Percentiles rank a stretch among this genome's conserved stretches.
phyloP scores from a whole-genome alignment of 2,797 vertebrate species.

The Martes flavigula region DNA sequence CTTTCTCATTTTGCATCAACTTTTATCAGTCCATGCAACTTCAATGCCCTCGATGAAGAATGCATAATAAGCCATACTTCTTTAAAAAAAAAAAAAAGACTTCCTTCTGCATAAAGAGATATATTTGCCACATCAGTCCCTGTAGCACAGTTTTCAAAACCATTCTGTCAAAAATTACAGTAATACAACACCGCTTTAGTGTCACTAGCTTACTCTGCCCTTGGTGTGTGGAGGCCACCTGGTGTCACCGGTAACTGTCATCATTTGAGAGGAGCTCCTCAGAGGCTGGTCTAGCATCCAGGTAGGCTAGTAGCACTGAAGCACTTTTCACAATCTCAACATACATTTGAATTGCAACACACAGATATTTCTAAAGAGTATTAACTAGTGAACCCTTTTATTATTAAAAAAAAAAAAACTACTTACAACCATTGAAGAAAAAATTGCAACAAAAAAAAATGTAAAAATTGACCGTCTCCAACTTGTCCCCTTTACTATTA shows the following conservation, averaged over 20 bases:
- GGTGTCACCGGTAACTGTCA: constrained; percentile 78
- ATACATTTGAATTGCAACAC: constrained; percentile 91
- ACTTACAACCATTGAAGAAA: constrained; percentile 89
- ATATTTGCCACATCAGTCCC: constrained; percentile 90
- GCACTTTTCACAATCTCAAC: constrained; percentile 89
- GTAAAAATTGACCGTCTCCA: constrained; percentile 91
- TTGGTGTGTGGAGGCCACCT: constrained; percentile 79
- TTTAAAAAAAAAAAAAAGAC: constrained; percentile 85
- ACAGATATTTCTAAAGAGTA: constrained; percentile 91
- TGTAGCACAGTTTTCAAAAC: constrained; percentile 90
- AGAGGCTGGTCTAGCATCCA: constrained; percentile 81
- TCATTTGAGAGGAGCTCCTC: constrained; percentile 82
- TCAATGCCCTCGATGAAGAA: constrained; percentile 93
- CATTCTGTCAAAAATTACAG: constrained; percentile 91
- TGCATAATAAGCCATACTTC: constrained; percentile 91
- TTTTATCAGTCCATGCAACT: constrained; percentile 94
- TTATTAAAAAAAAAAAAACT: constrained; percentile 84
- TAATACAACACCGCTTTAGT: constrained; percentile 92
- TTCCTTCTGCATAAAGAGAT: constrained; percentile 90
- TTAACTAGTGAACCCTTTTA: constrained; percentile 91
- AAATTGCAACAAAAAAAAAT: constrained; percentile 88
- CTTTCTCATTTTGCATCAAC: constrained; percentile 94
- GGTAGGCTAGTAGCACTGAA: constrained; percentile 88
- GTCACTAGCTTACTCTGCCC: constrained; percentile 90
- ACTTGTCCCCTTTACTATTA: constrained; percentile 89